Percentiles rank a stretch among this genome's conserved stretches.
Conservation (phyloP, 2,888 invertebrate genomes). For the Drosophila affinis region DNA sequence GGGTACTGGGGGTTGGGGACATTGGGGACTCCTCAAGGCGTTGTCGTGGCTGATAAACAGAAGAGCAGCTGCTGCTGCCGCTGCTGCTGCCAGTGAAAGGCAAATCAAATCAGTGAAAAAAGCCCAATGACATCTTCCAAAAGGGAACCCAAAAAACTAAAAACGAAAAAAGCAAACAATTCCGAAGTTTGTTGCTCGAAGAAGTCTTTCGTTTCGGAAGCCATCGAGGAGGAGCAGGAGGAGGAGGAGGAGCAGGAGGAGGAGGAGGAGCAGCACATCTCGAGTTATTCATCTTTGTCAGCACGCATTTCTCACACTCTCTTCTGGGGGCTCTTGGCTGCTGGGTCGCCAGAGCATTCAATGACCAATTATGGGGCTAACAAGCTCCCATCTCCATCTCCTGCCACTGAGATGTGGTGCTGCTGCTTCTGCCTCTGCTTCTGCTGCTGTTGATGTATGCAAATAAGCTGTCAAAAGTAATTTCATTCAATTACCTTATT, state of each 20-base stretch:
- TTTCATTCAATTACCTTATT: slow-evolving; percentile 80
- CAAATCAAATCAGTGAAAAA: slow-evolving; percentile 38
- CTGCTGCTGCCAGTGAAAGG: slow-evolving; percentile 47
- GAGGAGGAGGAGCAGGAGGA: not conserved
- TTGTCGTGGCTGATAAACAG: slow-evolving; percentile 35
- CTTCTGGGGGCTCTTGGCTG: slow-evolving; percentile 3
- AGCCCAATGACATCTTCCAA: slow-evolving; percentile 20
- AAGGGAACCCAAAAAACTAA: slow-evolving; percentile 18
- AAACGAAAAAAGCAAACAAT: slow-evolving; percentile 20
- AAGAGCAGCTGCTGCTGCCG: slow-evolving; percentile 17
- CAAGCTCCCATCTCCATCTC: slow-evolving; percentile 49
- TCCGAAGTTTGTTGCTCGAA: slow-evolving; percentile 51
- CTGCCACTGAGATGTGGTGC: too few relatives aligned
- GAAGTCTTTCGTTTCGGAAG: slow-evolving; percentile 48
- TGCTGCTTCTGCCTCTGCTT: slow-evolving; percentile 43
- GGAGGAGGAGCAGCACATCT: not conserved
- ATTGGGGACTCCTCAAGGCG: not conserved
- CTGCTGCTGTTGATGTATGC: slow-evolving; percentile 72
- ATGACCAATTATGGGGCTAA: slow-evolving; percentile 77
- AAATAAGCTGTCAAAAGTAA: slow-evolving; percentile 80
- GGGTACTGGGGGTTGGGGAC: not conserved
- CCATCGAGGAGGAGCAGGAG: not conserved
- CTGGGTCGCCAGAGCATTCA: slow-evolving; percentile 51
- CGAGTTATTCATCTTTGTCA: slow-evolving; percentile 65
- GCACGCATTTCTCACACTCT: slow-evolving; percentile 71